Percentiles rank a stretch among this genome's conserved stretches.
Conservation (phyloP, 2,797 vertebrate genomes). For the Naso thynnoides region DNA sequence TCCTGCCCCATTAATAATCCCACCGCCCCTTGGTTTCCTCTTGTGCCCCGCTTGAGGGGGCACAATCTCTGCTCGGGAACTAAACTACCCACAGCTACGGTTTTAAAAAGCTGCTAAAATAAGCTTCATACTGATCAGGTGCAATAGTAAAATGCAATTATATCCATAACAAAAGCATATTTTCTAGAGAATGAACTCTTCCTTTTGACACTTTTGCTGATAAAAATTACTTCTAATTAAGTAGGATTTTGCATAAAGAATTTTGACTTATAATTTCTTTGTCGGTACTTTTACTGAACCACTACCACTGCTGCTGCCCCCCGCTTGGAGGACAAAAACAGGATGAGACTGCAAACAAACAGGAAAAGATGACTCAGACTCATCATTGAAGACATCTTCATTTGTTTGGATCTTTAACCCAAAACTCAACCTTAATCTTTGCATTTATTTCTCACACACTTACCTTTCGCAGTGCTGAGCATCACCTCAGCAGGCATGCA, state of each 20-base stretch:
- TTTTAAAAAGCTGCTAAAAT: not conserved
- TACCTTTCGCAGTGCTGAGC: constrained; percentile 48
- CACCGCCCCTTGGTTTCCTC: not conserved
- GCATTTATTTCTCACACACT: constrained; percentile 18
- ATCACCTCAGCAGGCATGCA: constrained; percentile 39
- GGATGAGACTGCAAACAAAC: constrained; percentile 34
- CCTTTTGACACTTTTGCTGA: not conserved
- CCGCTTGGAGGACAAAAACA: constrained; percentile 8
- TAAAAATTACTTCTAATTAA: not conserved
- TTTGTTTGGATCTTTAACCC: not conserved
- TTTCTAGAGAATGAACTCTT: not conserved
- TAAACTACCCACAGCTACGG: not conserved
- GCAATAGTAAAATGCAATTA: not conserved
- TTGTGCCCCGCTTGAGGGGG: not conserved
- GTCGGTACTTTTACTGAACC: not conserved
- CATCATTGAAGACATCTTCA: not conserved
- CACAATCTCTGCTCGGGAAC: not conserved
- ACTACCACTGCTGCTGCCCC: not conserved
- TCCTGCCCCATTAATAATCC: not conserved
- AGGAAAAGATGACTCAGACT: constrained; percentile 39
- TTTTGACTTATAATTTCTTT: not conserved
- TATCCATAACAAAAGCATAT: not conserved
- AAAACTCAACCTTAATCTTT: not conserved
- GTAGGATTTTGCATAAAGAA: not conserved
- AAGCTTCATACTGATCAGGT: not conserved